Percentiles rank a stretch among this genome's conserved stretches.
These are phyloP conservation scores for Netelia inedita DNA, from an alignment of 2,888 invertebrate genomes.

Conservation along the genomic window DNA sequence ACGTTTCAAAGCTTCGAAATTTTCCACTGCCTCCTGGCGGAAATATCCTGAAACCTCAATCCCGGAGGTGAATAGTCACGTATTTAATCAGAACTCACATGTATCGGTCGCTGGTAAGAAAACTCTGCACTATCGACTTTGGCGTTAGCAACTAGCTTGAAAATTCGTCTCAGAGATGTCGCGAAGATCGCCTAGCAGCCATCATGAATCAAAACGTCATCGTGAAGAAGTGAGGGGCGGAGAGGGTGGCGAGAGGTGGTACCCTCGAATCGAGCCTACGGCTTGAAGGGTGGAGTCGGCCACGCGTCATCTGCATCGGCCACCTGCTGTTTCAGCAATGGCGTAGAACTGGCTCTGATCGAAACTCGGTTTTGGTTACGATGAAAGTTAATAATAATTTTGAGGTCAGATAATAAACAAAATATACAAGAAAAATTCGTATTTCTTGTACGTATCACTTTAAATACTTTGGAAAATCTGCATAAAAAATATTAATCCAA, in stretches of 20 bases:
- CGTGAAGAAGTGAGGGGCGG: slow-evolving; percentile 70
- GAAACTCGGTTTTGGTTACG: slow-evolving; percentile 22
- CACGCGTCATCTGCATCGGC: slow-evolving; percentile 69
- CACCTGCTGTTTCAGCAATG: slow-evolving; percentile 74
- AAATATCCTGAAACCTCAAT: slow-evolving; percentile 11
- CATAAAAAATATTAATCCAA: too few relatives aligned
- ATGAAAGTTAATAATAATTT: not conserved
- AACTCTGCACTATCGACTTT: slow-evolving; percentile 12
- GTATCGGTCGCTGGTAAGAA: slow-evolving; percentile 16
- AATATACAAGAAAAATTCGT: too few relatives aligned
- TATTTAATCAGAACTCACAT: slow-evolving; percentile 24
- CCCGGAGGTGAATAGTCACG: not conserved
- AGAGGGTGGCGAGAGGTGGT: slow-evolving; percentile 76
- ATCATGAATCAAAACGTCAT: slow-evolving; percentile 79
- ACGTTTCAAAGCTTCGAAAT: slow-evolving; percentile 4
- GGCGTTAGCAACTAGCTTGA: not conserved
- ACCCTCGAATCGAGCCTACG: slow-evolving; percentile 75
- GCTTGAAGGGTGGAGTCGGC: slow-evolving; percentile 79
- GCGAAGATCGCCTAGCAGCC: slow-evolving; percentile 75
- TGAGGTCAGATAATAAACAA: too few relatives aligned
- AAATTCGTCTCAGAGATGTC: slow-evolving; percentile 72
- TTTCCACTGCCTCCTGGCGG: slow-evolving; percentile 44
- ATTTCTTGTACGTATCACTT: too few relatives aligned
- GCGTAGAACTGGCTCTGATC: slow-evolving; percentile 66
- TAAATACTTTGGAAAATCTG: too few relatives aligned